Evolutionary conservation across 2,113 vertebrate genomes (phyloP), one percentile per base, ranked within the genome.

Genomic region (Amazona guildingii): DNA sequence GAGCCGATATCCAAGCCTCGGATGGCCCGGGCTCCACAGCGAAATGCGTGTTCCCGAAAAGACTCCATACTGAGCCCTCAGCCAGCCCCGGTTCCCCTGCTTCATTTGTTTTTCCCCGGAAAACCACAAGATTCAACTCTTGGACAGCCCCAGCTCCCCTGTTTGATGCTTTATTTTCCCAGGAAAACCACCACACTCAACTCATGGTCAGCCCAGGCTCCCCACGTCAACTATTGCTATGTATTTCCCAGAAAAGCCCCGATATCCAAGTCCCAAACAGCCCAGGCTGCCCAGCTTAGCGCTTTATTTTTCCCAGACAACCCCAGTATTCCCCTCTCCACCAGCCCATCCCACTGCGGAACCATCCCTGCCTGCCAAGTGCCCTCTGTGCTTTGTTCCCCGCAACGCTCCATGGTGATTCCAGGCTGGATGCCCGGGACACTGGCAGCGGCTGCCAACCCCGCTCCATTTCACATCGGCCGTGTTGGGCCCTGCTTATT

Each of bases 401-500:
- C 9, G 9, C 37, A 11, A 9, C 8, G 28, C 27, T 2, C 67
- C 3, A 8, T 1, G 9, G 67, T 4, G 59, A 21, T 35, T 61
- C 85, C 9, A 1, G 43, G 49, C 52, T 44, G 8, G 1, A 7
- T 3, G 8, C 28, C 54, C 37, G 21, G 57, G 33, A 23, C 57
- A 16, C 33, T 35, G 2, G 13, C 5, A 1, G 33, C 3, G 6
- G 31, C 66, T 73, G 18, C 59, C 44, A 44, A 44, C 1, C 18
- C 64, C 3, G 0, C 44, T 59, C 49, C 2, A 17, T 18, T 5
- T 3, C 12, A 2, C 6, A 1, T 15, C 3, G 9, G 21, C 59
- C 2, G 0, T 5, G 1, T 10, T 4, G 4, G 18, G 17, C 43
- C 3, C 7, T n/a, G 29, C 44, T 74, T 39, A 29, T 83, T 57